Evolutionary conservation across 2,113 vertebrate genomes (phyloP).

Genomic region (Ploceus nigricollis): DNA sequence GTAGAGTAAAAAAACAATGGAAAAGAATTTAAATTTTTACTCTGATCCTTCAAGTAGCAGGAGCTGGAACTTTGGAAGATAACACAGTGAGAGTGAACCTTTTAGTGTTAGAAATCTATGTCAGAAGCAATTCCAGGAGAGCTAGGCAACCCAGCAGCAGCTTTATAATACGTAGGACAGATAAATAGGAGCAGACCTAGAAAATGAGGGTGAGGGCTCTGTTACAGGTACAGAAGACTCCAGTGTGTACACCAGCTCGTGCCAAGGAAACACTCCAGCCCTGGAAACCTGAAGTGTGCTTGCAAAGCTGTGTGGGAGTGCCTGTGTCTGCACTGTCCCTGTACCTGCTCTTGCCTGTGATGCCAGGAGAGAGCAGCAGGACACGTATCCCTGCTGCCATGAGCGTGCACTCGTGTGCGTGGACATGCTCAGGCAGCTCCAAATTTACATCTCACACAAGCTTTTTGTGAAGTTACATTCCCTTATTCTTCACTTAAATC

Average conservation of each 20-base stretch:
- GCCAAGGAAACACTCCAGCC: neutral
- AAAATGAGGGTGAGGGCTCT: neutral
- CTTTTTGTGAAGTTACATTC: neutral
- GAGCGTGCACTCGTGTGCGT: accelerated
- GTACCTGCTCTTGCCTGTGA: neutral
- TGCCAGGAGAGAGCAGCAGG: neutral
- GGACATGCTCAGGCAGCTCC: neutral
- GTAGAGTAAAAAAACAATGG: neutral
- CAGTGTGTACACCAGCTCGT: neutral
- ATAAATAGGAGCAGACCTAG: neutral
- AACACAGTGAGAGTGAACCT: neutral
- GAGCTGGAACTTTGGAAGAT: neutral
- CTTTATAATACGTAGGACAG: neutral
- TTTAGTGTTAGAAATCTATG: neutral
- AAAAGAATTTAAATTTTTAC: neutral
- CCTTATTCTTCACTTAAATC: neutral
- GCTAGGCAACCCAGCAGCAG: neutral
- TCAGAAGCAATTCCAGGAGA: neutral
- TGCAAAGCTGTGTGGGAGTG: neutral
- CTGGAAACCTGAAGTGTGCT: neutral
- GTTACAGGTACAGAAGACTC: neutral
- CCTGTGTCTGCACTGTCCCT: neutral
- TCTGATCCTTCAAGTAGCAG: neutral
- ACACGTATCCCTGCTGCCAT: accelerated
- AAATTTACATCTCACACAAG: neutral